Percentiles rank a stretch among this genome's conserved stretches.
Evolutionary conservation across 23 tunicate genomes (phyloP).

Genomic region (Ciona savignyi): DNA sequence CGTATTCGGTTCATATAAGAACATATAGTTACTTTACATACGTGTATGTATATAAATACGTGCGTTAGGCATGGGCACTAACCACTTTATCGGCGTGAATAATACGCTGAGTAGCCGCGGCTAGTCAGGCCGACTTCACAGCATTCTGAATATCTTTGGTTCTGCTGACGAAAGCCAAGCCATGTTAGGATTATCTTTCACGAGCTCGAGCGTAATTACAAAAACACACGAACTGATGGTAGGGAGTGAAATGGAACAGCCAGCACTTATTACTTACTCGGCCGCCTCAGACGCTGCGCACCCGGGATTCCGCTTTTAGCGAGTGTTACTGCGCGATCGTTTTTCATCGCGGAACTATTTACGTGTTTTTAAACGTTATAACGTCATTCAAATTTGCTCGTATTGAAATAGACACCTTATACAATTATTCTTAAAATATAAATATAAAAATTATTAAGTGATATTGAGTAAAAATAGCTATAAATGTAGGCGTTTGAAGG

Average conservation of each 20-base stretch:
- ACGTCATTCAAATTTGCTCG: neutral
- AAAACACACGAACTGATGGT: constrained; percentile 31
- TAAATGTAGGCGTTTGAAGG: constrained; percentile 1
- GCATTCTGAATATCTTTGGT: neutral
- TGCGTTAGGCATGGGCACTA: no score
- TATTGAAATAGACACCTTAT: neutral
- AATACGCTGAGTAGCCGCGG: neutral
- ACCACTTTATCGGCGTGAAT: no score
- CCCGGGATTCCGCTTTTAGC: constrained; percentile 12
- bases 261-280: constrained; percentile 9
- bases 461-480: neutral
- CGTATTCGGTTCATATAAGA: no score
- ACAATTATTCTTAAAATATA: neutral
- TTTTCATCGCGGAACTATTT: neutral
- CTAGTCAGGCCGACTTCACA: constrained; percentile 2
- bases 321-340: constrained; percentile 20
- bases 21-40: no score
- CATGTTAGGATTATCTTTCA: constrained; percentile 57
- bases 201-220: constrained; percentile 43
- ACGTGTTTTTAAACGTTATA: neutral
- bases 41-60: no score
- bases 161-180: constrained; percentile 35
- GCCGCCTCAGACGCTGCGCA: constrained; percentile 59
- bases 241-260: constrained; percentile 86
- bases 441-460: neutral